Evolutionary conservation across 1,140 invertebrate species (phyloP).

Genomic region (Laodelphax striatellus): DNA sequence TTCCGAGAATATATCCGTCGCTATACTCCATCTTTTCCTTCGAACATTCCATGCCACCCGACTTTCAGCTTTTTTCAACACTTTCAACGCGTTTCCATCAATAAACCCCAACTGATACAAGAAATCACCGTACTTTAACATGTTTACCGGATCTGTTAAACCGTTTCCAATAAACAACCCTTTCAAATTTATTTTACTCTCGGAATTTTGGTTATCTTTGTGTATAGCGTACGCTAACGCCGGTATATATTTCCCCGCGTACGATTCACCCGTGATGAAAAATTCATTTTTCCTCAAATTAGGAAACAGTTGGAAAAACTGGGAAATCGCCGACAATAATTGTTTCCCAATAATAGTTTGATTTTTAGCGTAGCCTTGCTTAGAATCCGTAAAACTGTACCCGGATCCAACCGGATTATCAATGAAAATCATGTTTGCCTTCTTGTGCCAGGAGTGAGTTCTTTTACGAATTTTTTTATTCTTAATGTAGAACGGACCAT

Average conservation of each 20-base stretch:
- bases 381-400: slow-evolving; percentile 55
- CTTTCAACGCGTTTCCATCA: slow-evolving; percentile 12
- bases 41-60: not conserved
- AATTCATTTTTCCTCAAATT: slow-evolving; percentile 52
- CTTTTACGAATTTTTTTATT: slow-evolving; percentile 1
- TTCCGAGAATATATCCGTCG: not conserved
- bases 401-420: slow-evolving; percentile 44
- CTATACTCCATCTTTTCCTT: slow-evolving; percentile 1
- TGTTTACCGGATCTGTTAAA: slow-evolving; percentile 65
- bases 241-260: slow-evolving; percentile 78
- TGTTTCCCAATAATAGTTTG: slow-evolving; percentile 37
- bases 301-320: slow-evolving; percentile 62
- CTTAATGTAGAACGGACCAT: slow-evolving; percentile 25
- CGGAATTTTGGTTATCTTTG: slow-evolving; percentile 37
- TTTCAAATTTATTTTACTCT: slow-evolving; percentile 43
- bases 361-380: slow-evolving; percentile 51
- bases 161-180: slow-evolving; percentile 79
- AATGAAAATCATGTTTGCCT: slow-evolving; percentile 47
- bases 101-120: slow-evolving; percentile 60
- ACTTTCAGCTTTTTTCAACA: slow-evolving; percentile 15
- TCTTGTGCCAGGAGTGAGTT: slow-evolving; percentile 12
- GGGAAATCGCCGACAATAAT: slow-evolving; percentile 25
- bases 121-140: slow-evolving; percentile 64
- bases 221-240: slow-evolving; percentile 64
- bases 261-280: slow-evolving; percentile 77